Base-by-base conservation (phyloP, 2,797 vertebrate species). In the Gambusia yucatana region DNA sequence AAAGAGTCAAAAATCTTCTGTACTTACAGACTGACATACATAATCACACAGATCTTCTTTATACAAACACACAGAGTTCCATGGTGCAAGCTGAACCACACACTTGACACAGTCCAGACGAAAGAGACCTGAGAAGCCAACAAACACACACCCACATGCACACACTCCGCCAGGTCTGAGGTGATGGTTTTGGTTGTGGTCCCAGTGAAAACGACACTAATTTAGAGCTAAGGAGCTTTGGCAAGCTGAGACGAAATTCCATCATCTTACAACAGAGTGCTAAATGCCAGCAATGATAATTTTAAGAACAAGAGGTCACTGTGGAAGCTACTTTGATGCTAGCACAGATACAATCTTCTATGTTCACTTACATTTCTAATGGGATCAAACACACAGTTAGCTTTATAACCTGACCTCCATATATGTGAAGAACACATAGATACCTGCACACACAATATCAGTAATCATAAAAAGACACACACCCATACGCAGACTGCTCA, bases 151-250 rank as follows among this genome's bases (percentile, higher is more conserved):
- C 25, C 79, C 80, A 77, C 63, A 77, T 28, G 61, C 43, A 83
- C 63, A 67, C 77, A 78, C 63, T 36, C 25, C 65, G 81, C 83
- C 87, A 90, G 84, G 86, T 89, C 88, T 93, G 92, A 93, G 88
- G 92, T 89, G 91, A 93, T 87, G 89, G 91, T 91, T 92, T 92
- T 92, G 92, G 89, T 93, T 84, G 80, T 77, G 89, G 83, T 91
- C 88, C 88, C 90, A 86, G 85, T 88, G 87, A 92, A 94, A 92
- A 90, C 61, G 75, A 91, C 88, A 91, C 91, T 93, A 90, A 93
- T 93, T 92, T 88, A 78, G 80, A 91, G 81, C 72, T 92, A 88
- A 92, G 84, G 82, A 89, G 88, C 28, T 88, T 78, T 86, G 89
- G 87, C 82, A 72, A 72, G 77, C 84, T 0, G 72, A 79, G 78